phyloP scores from a whole-genome alignment of 2,888 invertebrate species.

The Aphodius granarius region DNA sequence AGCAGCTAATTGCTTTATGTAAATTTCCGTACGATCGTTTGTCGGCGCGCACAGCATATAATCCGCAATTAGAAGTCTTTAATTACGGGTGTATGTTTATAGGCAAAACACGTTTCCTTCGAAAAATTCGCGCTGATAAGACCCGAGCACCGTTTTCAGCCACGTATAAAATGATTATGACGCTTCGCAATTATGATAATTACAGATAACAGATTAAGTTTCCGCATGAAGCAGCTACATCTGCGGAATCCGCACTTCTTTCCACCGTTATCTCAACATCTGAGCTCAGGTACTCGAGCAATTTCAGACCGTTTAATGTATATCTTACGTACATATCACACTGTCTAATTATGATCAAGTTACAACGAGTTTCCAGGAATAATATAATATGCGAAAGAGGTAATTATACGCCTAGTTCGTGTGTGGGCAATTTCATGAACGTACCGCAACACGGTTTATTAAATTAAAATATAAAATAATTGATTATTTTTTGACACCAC shows the following conservation, averaged over 20 bases:
- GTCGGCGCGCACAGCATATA: not conserved
- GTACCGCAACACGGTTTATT: not conserved
- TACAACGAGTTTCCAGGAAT: not conserved
- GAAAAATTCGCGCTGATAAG: not conserved
- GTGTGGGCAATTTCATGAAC: not conserved
- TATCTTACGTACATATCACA: not conserved
- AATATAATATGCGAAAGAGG: not conserved
- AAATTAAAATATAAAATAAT: not conserved
- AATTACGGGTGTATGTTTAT: not conserved
- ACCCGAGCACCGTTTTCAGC: not conserved
- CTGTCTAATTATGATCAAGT: not conserved
- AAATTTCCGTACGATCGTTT: not conserved
- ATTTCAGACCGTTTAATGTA: not conserved
- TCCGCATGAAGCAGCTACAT: not conserved
- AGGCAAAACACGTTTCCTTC: not conserved
- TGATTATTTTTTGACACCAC: not conserved
- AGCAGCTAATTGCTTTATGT: not conserved
- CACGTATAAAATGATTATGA: not conserved
- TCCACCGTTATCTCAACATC: not conserved
- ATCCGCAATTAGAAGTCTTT: not conserved
- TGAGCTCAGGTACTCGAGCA: not conserved
- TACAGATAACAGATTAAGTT: not conserved
- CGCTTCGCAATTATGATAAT: not conserved
- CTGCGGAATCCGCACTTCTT: not conserved
- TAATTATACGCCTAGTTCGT: not conserved